A percentile compares a stretch with the other conserved stretches of the same genome.
Conservation (phyloP, 1,140 invertebrate genomes). For the Temnothorax curvispinosus region DNA sequence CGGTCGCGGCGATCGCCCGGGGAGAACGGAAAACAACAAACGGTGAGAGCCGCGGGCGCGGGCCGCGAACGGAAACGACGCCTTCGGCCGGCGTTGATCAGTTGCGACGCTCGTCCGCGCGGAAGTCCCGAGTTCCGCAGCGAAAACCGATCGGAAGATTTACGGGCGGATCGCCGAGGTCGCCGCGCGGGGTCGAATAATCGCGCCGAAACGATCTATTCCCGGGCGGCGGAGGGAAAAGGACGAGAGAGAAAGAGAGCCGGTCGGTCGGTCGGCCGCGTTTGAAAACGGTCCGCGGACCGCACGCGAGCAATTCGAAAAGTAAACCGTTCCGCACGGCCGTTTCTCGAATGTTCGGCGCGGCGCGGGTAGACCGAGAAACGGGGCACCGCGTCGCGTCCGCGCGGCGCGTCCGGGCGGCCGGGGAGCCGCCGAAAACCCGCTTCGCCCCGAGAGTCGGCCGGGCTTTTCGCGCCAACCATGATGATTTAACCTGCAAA, state of each 20-base stretch:
- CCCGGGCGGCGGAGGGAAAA: not conserved
- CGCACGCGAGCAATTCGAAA: constrained; percentile 52
- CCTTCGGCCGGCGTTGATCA: not conserved
- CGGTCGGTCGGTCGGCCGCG: not conserved
- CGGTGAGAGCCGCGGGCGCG: not conserved
- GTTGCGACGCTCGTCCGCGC: not conserved
- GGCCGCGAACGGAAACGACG: not conserved
- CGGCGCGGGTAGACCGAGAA: not conserved
- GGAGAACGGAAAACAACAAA: not conserved
- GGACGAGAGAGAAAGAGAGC: not conserved
- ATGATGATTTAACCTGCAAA: constrained; percentile 77
- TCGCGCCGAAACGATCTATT: not conserved
- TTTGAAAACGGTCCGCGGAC: constrained; percentile 21
- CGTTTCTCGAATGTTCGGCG: not conserved
- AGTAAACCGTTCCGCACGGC: constrained; percentile 12
- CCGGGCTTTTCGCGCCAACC: constrained; percentile 81
- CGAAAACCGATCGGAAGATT: constrained; percentile 13
- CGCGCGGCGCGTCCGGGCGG: not conserved
- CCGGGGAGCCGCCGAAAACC: not conserved
- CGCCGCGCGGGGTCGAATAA: not conserved
- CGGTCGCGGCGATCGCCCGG: not conserved
- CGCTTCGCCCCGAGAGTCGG: not conserved
- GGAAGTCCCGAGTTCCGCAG: not conserved
- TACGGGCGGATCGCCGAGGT: not conserved
- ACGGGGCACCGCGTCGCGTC: not conserved